These are phyloP conservation scores for Drosophila athabasca DNA, from an alignment of 1,140 invertebrate species.

Conservation along the genomic window DNA sequence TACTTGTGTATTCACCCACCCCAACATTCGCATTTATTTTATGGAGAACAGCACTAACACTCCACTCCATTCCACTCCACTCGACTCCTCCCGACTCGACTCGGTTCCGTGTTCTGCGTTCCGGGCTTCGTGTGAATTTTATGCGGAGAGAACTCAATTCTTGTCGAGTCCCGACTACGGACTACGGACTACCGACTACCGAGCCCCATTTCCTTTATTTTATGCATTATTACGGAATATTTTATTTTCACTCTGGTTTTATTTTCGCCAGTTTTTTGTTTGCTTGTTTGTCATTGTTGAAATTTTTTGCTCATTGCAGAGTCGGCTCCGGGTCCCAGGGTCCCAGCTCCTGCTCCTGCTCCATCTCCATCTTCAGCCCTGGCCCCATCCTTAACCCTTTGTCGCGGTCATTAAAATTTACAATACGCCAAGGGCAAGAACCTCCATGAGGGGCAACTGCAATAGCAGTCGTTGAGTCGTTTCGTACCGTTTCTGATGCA, in stretches of 20 bases:
- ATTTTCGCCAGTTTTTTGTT: neutral
- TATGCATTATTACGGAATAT: slow-evolving; percentile 51
- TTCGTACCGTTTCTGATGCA: slow-evolving; percentile 22
- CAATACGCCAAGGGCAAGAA: slow-evolving; percentile 40
- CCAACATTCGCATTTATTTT: slow-evolving; percentile 1
- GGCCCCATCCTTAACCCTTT: slow-evolving; percentile 26
- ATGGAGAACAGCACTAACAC: slow-evolving; percentile 3
- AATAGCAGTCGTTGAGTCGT: slow-evolving; percentile 1
- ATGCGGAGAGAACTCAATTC: slow-evolving; percentile 41
- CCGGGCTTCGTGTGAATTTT: slow-evolving; percentile 45
- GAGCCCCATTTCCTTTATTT: slow-evolving; percentile 40
- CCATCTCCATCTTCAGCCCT: neutral
- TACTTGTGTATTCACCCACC: slow-evolving; percentile 4
- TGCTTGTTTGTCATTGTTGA: slow-evolving; percentile 52
- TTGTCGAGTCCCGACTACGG: slow-evolving; percentile 13
- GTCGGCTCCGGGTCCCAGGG: neutral
- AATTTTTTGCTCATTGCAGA: slow-evolving; percentile 39
- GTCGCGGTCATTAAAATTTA: slow-evolving; percentile 63
- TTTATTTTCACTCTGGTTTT: slow-evolving; percentile 50
- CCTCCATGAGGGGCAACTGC: slow-evolving; percentile 35
- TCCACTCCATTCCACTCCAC: neutral
- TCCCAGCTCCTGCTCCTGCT: too few relatives aligned
- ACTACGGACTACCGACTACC: too few relatives aligned
- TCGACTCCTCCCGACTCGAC: too few relatives aligned
- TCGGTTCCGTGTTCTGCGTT: too few relatives aligned